Conservation (phyloP, 2,797 vertebrate genomes). For the Myripristis jacobus region DNA sequence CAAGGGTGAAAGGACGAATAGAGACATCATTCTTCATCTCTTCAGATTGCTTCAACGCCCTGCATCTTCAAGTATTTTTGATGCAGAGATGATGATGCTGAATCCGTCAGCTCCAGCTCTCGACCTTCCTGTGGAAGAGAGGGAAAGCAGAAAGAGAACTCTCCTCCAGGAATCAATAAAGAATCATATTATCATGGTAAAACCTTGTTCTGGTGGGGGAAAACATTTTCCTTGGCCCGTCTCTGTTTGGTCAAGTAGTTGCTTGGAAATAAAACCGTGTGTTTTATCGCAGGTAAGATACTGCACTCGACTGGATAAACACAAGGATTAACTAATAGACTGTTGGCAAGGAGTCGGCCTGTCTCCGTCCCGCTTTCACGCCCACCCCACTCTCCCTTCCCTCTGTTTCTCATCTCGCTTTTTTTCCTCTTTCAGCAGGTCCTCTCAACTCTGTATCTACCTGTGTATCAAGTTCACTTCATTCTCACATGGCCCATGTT, state of each 20-base stretch:
- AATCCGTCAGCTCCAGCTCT: neutral
- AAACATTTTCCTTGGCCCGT: constrained; percentile 55
- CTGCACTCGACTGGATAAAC: constrained; percentile 79
- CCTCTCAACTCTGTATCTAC: constrained; percentile 15
- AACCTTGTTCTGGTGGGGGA: constrained; percentile 17
- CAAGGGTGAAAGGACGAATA: no score
- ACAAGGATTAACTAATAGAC: constrained; percentile 81
- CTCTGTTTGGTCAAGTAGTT: constrained; percentile 83
- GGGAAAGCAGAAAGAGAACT: neutral
- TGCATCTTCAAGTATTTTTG: neutral
- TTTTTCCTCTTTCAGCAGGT: constrained; percentile 14
- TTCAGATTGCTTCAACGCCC: neutral
- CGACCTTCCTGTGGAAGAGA: neutral
- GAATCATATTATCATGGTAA: neutral
- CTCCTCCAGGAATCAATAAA: neutral
- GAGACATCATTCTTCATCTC: no score
- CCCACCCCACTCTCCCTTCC: neutral
- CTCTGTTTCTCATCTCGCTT: constrained; percentile 11
- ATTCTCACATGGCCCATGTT: neutral
- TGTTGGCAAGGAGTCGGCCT: constrained; percentile 63
- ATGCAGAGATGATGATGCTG: neutral
- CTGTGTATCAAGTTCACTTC: neutral
- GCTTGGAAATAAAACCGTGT: constrained; percentile 83
- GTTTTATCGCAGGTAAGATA: constrained; percentile 82
- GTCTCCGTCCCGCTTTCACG: constrained; percentile 19